Evolutionary conservation across 1,140 invertebrate genomes (phyloP).

Genomic region (Drosophila neocordata): DNA sequence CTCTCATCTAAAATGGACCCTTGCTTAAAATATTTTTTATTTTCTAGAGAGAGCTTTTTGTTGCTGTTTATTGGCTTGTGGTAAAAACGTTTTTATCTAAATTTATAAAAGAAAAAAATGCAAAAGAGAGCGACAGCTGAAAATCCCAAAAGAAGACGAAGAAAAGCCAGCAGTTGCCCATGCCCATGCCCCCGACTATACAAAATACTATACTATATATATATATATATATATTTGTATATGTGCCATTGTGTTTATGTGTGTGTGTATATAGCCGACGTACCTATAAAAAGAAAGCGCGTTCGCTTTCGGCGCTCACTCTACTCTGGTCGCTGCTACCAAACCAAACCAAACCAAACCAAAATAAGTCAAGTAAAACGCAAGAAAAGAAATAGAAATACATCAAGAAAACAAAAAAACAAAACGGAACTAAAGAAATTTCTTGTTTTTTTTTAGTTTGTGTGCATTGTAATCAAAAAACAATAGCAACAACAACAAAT

Average conservation of each 20-base stretch:
- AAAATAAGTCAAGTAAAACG: neutral
- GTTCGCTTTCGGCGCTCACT: slow-evolving; percentile 73
- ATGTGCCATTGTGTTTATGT: neutral
- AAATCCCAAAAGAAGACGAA: slow-evolving; percentile 33
- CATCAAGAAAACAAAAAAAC: neutral
- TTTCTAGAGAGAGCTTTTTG: slow-evolving; percentile 11
- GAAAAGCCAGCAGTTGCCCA: slow-evolving; percentile 28
- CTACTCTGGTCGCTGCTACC: slow-evolving; percentile 68
- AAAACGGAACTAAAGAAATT: slow-evolving; percentile 4
- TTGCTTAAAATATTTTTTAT: neutral
- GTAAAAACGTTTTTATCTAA: slow-evolving; percentile 44
- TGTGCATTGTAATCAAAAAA: slow-evolving; percentile 7
- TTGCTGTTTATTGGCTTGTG: slow-evolving; percentile 14
- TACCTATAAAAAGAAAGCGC: slow-evolving; percentile 75
- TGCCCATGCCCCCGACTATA: neutral
- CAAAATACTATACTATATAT: neutral
- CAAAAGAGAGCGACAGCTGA: slow-evolving; percentile 26
- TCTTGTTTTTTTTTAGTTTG: slow-evolving; percentile 2
- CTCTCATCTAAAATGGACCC: neutral
- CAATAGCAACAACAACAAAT: neutral
- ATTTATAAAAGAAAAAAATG: slow-evolving; percentile 54
- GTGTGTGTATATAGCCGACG: slow-evolving; percentile 17
- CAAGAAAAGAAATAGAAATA: slow-evolving; percentile 13
- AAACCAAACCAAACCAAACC: slow-evolving; percentile 36
- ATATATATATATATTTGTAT: slow-evolving; percentile 22